Percentiles rank a stretch among this genome's conserved stretches.
Conservation (phyloP, 1,140 invertebrate genomes). For the Geopemphigus sp. region DNA sequence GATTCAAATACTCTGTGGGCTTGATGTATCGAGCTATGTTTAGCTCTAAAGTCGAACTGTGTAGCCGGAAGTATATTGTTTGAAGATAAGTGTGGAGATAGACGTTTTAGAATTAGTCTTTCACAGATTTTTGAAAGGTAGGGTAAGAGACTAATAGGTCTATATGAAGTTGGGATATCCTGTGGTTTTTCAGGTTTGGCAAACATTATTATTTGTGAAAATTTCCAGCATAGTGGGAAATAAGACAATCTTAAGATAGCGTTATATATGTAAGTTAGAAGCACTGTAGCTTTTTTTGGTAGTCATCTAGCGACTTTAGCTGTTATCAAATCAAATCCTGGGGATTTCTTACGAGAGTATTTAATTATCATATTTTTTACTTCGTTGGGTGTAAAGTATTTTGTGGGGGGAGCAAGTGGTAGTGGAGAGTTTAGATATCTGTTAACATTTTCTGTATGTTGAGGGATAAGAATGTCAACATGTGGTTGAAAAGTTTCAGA, state of each 20-base stretch:
- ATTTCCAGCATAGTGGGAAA: conserved; percentile 52
- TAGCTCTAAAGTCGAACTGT: conserved; percentile 33
- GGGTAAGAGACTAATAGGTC: conserved; percentile 55
- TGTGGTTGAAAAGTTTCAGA: neutral
- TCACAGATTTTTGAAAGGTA: conserved; percentile 51
- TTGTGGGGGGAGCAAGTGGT: neutral
- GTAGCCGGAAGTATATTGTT: conserved; percentile 47
- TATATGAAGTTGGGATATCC: conserved; percentile 50
- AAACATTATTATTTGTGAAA: conserved; percentile 54
- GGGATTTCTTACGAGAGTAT: neutral
- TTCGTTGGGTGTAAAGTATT: conserved; percentile 3
- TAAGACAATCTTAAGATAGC: conserved; percentile 27
- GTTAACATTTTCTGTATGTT: neutral
- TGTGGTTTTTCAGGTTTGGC: conserved; percentile 53
- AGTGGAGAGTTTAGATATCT: no score
- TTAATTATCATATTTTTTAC: neutral
- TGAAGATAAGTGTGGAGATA: conserved; percentile 4
- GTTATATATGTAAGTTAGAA: conserved; percentile 31
- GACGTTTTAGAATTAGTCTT: conserved; percentile 51
- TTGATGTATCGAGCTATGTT: no score
- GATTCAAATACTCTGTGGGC: no score
- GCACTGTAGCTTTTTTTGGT: conserved; percentile 20
- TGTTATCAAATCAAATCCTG: neutral
- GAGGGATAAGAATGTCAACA: neutral
- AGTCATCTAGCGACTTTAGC: neutral